Base-by-base conservation (phyloP, 2,113 vertebrate genomes). In the Nesoenas mayeri region DNA sequence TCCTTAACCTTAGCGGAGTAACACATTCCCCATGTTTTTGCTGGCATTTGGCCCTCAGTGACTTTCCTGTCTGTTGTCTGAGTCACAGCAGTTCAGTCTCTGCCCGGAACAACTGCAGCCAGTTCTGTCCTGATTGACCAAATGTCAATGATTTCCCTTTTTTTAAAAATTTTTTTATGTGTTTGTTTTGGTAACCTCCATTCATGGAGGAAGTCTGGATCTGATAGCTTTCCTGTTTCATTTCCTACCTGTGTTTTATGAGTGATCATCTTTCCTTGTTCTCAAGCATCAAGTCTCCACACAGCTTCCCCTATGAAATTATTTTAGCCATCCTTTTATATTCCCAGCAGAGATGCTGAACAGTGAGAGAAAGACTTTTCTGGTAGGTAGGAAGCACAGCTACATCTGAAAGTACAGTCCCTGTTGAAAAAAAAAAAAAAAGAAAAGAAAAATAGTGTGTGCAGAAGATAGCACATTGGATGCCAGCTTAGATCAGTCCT, bases 211-310 rank as follows among this genome's bases (percentile, higher is more conserved):
- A 96, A 91, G 89, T 96, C 95, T 96, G 93, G 79, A 90, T 88
- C 81, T 89, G 89, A 93, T 85, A 89, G 71, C 64, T 87, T 93
- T 96, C 94, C 88, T 95, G 78, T 85, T 97, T 93, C 79, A 79
- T 79, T 96, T 96, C 95, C 94, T 94, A 96, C 95, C 91, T 96
- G 81, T 38, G 64, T 88, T 91, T 97, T 88, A 94, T 38, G 25
- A 58, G 77, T 71, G 91, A 89, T 90, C 95, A 91, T 94, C 94
- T 89, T 91, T 70, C 81, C 90, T 91, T 91, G 47, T 94, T 95
- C 96, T 96, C 90, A 93, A 96, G 93, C 87, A 96, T n/a, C 15
- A 58, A 91, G 81, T 85, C 82, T 96, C 91, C 90, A 80, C 1
- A 4, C 12, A 2, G 34, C 64, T 96, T 96, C 93, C 89, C 79